Evolutionary conservation across 64 coral and sea anemone species (phyloP), one percentile per base, ranked within the genome.

Genomic region (Catalaphyllia jardinei): DNA sequence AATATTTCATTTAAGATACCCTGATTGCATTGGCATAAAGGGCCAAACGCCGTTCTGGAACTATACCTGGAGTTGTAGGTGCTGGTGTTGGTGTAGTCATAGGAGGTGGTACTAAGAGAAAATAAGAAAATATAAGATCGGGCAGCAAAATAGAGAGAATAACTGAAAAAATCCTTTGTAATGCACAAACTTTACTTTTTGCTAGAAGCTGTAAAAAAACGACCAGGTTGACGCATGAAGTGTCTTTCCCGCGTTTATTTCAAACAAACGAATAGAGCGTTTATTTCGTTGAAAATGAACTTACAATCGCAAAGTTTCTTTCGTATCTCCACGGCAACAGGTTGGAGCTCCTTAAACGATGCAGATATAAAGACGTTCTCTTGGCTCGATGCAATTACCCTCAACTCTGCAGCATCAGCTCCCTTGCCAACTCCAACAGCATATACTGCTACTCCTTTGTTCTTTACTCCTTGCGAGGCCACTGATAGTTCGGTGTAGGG

Each of bases 381-480:
- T 18, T 80, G 89, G 4, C 71, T 33, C 7, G 89, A 91, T 18
- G 89, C 89, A 62, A 91, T 91, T 33, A 77, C 8, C n/a, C 52
- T 78, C n/a, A 91, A 80, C 85, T 91, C 89, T 15, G 76, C 11
- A 14, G 2, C 29, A 51, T 85, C 80, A 18, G 85, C 80, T 9
- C 38, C 55, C 20, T 72, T 64, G 63, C 89, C 89, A 24, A 92
- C 74, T 54, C 90, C 90, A 10, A 92, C 25, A 24, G 82, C 90
- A 38, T 52, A 92, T 3, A 92, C 75, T 8, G 84, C 76, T 7
- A 74, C 62, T n/a, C 80, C 80, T 67, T 69, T 22, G 1, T 7
- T 78, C 33, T 92, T 77, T 3, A 92, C 19, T 20, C 77, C 39
- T 7, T 60, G 50, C 0, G 90, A 86, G 4, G 83, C 90, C 13